Base-by-base conservation (phyloP, 2,888 invertebrate genomes). In the Cremastinae sp. region DNA sequence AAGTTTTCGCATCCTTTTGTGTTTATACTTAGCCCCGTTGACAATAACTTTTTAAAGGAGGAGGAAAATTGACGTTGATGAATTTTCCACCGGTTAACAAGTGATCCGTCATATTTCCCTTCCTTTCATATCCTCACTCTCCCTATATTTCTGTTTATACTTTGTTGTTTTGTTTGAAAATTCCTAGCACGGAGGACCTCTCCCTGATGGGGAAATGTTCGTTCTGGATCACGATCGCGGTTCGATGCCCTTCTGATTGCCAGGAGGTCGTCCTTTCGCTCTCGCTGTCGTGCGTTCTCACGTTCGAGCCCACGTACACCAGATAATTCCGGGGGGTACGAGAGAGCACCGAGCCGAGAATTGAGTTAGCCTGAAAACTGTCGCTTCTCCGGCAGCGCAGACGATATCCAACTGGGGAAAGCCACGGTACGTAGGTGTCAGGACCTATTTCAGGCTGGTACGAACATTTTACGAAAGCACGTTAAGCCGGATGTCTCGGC, bases 51-150 rank as follows among this genome's bases (percentile, higher is more conserved):
- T 43, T 45, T n/a, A 20, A 37, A 18, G 47, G 9, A 56, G 37
- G 45, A 66, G 28, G 14, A 45, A 82, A 86, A 87, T 83, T 84
- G 85, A 86, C 84, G 78, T 82, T 87, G 85, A 87, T 83, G 83
- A 85, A 87, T 86, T 82, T 79, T 73, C 81, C 86, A 82, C 74
- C n/a, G n/a, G 82, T 82, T 82, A 78, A 75, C 80, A 80, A 83
- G 73, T 81, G 83, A 84, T 85, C 80, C 79, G 83, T 84, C 84
- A 82, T 84, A 79, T 39, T 64, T 56, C 43, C 45, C 58, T 14
- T n/a, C 59, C 41, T 35, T 22, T 18, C 49, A 55, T 37, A 47
- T 39, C 45, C 56, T 16, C 28, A 47, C 45, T n/a, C 20, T n/a
- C 16, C 45, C 22, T 20, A 18, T 45, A 9, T 9, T 56, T 18